Evolutionary conservation across 2,888 invertebrate species (phyloP), one percentile per base, ranked within the genome.

Genomic region (Periphyllus acericola): DNA sequence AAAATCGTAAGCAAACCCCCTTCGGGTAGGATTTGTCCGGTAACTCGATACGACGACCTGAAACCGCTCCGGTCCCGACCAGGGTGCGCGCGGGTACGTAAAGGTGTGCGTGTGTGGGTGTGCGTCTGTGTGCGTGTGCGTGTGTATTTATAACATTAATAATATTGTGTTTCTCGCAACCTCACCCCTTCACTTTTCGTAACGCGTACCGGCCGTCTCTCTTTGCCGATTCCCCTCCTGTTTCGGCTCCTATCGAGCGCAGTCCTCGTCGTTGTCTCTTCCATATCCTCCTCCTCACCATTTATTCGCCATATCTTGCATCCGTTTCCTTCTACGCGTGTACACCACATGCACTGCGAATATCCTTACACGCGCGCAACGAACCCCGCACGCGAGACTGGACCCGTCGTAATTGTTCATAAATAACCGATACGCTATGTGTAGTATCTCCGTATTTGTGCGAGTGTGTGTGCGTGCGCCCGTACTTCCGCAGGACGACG

Each of bases 341-440:
- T 14, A 46, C 14, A 46, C 11, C 46, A 9, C 46, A 46, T 46
- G 11, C 46, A 14, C 14, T 46, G 3, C 46, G 29, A 14, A 71
- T 29, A 32, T 29, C 6, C 14, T 32, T 29, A 29, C 9, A 68
- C 29, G 9, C 25, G 1, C n/a, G 29, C n/a, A n/a, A 60, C 60
- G 5, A 66, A 36, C 11, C 11, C n/a, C 32, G 11, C 0, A 79
- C 79, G 17, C 34, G n/a, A 34, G 40, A 60, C 74, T 52, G 55
- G 11, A 14, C 11, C 21, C 46, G 21, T 83, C 46, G 21, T 83
- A 75, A 83, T 75, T 29, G 60, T 83, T 83, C 74, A 75, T 83
- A 83, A 83, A 83, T 60, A 75, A 83, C 83, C 36, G 36, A 83
- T 83, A 60, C 36, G 60, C 29, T 74, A 46, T 14, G 19, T 17